Evolutionary conservation across 2,888 invertebrate genomes (phyloP), one percentile per base, ranked within the genome.

Genomic region (Scaeva pyrastri): DNA sequence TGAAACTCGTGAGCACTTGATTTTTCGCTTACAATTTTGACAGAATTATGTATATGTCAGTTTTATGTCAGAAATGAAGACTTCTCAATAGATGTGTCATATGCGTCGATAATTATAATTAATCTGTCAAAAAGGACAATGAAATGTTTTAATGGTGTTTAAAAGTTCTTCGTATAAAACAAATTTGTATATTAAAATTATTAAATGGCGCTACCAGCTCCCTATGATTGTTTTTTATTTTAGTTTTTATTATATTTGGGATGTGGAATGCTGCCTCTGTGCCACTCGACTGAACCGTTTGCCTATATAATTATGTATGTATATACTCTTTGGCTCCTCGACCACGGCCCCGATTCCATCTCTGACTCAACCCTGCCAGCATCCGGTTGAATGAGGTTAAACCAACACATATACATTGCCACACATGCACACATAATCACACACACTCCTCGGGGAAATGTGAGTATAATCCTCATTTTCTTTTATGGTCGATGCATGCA

Each of bases 401-500:
- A 50, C 71, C 45, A 58, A 60, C 16, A 39, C 41, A 68, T 55
- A 75, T 41, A 58, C 50, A 36, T n/a, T 36, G 43, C 45, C 2
- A 26, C 23, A 62, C 16, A 23, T 39, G 31, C 23, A 31, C 6
- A 45, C 11, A 23, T 50, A 52, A 12, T n/a, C 31, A 72, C 45
- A 48, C 48, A 21, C 39, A 31, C 5, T 7, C 14, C 7, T n/a
- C 7, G 55, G 50, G 58, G 55, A 66, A 60, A 56, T 86, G 74
- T 77, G 77, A 71, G 82, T 74, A 78, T 82, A 86, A 86, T 86
- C 73, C 77, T 78, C 82, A 70, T 82, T 74, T 82, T 86, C 82
- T 86, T 86, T 86, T 86, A 86, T 86, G 82, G 82, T 71, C 86
- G 73, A 58, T 86, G 82, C 86, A 86, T 82, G 86, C 77, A 86